Conservation (phyloP, 2,888 invertebrate genomes). For the Cephus pygmeus region DNA sequence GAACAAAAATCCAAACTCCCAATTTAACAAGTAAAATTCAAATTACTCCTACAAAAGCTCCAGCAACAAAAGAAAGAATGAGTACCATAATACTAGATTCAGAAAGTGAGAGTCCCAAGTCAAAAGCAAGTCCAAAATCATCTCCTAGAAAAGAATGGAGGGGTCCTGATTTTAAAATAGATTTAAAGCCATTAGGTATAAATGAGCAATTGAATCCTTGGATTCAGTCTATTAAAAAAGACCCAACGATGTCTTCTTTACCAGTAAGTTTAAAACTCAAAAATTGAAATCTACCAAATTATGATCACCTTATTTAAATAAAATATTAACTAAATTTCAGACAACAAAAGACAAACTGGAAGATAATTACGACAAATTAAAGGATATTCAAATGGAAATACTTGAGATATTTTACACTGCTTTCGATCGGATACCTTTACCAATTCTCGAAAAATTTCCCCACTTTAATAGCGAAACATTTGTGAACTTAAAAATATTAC, state of each 20-base stretch:
- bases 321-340: conserved; percentile 34
- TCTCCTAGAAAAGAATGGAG: conserved; percentile 33
- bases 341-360: conserved; percentile 40
- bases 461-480: conserved; percentile 72
- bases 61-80: not conserved
- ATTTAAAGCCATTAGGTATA: conserved; percentile 53
- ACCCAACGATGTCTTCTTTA: conserved; percentile 45
- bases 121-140: conserved; percentile 22
- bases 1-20: not conserved
- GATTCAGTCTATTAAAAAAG: conserved; percentile 45
- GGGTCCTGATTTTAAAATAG: conserved; percentile 53
- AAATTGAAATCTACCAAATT: conserved; percentile 12
- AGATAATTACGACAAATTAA: conserved; percentile 54
- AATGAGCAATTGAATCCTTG: conserved; percentile 47
- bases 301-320: conserved; percentile 7
- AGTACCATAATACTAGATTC: conserved; percentile 35
- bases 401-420: conserved; percentile 74
- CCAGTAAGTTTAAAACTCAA: conserved; percentile 37
- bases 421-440: conserved; percentile 74
- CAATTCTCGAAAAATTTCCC: conserved; percentile 72
- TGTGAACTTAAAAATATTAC: conserved; percentile 70
- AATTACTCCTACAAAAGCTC: not conserved
- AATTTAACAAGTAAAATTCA: not conserved
- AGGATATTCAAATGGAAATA: conserved; percentile 71
- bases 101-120: conserved; percentile 36